These are phyloP conservation scores for Panagrolaimus sp. DNA, from an alignment of 1,140 invertebrate genomes.

Conservation along the genomic window DNA sequence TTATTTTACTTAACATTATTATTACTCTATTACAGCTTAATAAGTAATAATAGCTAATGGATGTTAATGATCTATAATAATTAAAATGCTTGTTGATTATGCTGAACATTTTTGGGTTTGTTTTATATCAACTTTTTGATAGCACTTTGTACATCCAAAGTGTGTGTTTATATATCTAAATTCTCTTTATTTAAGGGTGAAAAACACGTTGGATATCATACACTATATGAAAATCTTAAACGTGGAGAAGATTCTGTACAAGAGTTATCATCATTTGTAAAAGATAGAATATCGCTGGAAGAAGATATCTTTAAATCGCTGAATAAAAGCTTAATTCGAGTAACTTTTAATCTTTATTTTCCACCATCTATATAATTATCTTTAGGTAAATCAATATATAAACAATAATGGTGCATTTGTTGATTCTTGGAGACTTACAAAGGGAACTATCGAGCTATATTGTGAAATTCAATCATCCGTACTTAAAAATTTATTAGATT, in stretches of 20 bases:
- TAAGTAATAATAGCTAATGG: too few relatives aligned
- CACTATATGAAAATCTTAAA: constrained; percentile 55
- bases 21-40: too few relatives aligned
- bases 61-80: too few relatives aligned
- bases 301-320: constrained; percentile 48
- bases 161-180: too few relatives aligned
- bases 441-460: constrained; percentile 52
- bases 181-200: too few relatives aligned
- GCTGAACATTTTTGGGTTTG: too few relatives aligned
- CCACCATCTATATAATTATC: too few relatives aligned
- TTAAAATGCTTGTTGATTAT: too few relatives aligned
- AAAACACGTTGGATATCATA: constrained; percentile 52
- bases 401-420: constrained; percentile 42
- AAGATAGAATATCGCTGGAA: constrained; percentile 47
- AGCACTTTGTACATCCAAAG: too few relatives aligned
- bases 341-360: too few relatives aligned
- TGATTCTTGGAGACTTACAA: constrained; percentile 53
- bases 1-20: too few relatives aligned
- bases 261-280: constrained; percentile 47
- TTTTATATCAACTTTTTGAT: too few relatives aligned
- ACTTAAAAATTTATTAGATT: constrained; percentile 34
- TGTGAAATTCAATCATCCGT: constrained; percentile 22
- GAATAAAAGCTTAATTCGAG: constrained; percentile 42
- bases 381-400: constrained; percentile 40
- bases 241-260: constrained; percentile 47